These are phyloP conservation scores for Bufo bufo DNA, from an alignment of 2,113 vertebrate species.

Conservation along the genomic window DNA sequence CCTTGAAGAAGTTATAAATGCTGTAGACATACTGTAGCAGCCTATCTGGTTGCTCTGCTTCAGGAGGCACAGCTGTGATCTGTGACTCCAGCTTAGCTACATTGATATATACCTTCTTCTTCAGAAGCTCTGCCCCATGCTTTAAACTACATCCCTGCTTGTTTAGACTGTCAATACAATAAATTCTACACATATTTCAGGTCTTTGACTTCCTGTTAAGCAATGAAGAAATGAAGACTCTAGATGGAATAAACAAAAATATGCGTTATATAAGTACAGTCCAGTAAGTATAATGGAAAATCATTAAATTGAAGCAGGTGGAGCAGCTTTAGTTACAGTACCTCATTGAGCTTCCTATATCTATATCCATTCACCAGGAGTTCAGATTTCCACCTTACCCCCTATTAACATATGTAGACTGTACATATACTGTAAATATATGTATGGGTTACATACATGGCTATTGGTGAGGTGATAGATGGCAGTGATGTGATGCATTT, in stretches of 20 bases:
- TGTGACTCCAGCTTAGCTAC: background rate
- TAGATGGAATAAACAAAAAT: conserved; percentile 29
- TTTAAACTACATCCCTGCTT: background rate
- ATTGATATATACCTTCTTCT: background rate
- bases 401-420: too few species aligned
- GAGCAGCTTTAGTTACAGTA: background rate
- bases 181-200: conserved; percentile 4
- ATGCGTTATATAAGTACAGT: background rate
- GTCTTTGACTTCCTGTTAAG: conserved; percentile 47
- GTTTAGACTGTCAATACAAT: background rate
- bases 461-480: too few species aligned
- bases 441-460: too few species aligned
- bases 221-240: conserved; percentile 38
- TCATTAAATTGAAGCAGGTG: background rate
- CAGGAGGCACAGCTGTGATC: too few species aligned
- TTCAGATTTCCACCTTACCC: background rate
- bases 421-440: too few species aligned
- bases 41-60: too few species aligned
- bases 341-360: background rate
- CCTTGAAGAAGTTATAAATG: too few species aligned
- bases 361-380: background rate
- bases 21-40: too few species aligned
- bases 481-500: too few species aligned
- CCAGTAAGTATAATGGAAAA: background rate
- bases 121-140: background rate